These are phyloP conservation scores for Campoletis raptor DNA, from an alignment of 2,888 invertebrate genomes.

Conservation along the genomic window DNA sequence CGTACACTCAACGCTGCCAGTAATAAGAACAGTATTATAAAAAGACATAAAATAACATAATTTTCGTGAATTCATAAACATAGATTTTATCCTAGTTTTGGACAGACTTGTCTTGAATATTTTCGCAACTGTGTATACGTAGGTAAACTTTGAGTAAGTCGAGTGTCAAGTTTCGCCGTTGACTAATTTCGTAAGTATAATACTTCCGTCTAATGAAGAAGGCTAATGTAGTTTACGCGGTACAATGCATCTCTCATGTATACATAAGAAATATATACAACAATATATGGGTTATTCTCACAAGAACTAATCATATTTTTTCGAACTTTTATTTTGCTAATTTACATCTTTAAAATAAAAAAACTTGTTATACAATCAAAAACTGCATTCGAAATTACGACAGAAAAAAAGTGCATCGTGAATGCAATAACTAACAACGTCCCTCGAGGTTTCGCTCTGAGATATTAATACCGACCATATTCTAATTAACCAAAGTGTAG, in stretches of 20 bases:
- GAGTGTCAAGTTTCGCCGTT: conserved; percentile 6
- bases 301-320: not conserved
- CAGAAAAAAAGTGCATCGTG: not conserved
- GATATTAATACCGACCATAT: too few species aligned
- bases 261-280: not conserved
- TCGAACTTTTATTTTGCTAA: not conserved
- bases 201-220: conserved; percentile 56
- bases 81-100: not conserved
- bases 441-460: not conserved
- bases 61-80: not conserved
- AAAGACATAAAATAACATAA: not conserved
- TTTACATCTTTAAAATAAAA: not conserved
- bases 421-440: not conserved
- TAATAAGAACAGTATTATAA: not conserved
- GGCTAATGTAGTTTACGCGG: conserved; percentile 46
- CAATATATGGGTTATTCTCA: not conserved
- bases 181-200: conserved; percentile 44
- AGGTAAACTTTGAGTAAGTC: not conserved
- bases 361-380: not conserved
- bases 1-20: not conserved
- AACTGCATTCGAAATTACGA: not conserved
- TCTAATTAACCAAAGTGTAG: too few species aligned
- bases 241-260: conserved; percentile 23
- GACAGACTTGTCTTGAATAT: not conserved
- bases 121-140: not conserved